These are phyloP conservation scores for Cantharis lateralis DNA, from an alignment of 2,888 invertebrate genomes.

Conservation along the genomic window DNA sequence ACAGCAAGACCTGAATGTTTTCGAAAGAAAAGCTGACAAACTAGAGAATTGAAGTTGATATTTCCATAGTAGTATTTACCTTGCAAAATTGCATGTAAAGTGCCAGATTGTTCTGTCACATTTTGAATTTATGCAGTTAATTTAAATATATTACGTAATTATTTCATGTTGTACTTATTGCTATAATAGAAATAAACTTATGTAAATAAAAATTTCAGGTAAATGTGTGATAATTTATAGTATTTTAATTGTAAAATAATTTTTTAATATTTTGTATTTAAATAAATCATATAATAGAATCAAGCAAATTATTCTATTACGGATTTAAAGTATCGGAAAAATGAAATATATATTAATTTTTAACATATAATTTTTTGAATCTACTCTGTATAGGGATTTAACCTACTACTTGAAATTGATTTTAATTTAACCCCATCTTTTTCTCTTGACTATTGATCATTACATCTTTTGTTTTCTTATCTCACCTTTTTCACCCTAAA, in stretches of 20 bases:
- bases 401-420: not conserved
- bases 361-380: no score
- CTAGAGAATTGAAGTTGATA: not conserved
- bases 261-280: no score
- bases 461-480: not conserved
- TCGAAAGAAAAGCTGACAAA: not conserved
- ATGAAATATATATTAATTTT: no score
- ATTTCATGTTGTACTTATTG: no score
- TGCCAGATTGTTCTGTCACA: not conserved
- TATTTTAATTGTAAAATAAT: no score
- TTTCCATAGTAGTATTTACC: not conserved
- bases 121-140: not conserved
- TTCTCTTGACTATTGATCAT: not conserved
- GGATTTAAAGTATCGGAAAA: no score
- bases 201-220: no score
- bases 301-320: no score
- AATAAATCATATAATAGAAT: no score
- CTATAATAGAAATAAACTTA: no score
- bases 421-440: not conserved
- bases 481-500: not conserved
- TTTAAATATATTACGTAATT: not conserved
- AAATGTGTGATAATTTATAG: no score
- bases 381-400: no score
- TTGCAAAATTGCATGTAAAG: not conserved
- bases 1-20: not conserved